Conservation (phyloP, 2,113 vertebrate genomes). For the Cebidichthys violaceus region DNA sequence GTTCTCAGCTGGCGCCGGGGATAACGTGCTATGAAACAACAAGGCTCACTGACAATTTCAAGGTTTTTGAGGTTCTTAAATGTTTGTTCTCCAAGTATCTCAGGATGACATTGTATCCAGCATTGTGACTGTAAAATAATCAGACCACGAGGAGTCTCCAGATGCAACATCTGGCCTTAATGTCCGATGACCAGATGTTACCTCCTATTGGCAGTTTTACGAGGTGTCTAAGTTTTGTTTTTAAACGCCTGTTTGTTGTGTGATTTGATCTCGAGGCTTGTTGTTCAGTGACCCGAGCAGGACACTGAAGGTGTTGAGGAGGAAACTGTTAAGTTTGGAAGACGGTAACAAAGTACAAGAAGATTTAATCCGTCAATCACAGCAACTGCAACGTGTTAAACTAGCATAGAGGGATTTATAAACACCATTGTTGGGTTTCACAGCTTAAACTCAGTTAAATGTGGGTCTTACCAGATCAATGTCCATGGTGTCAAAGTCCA, state of each 20-base stretch:
- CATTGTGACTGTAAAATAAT: not conserved
- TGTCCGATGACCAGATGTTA: not conserved
- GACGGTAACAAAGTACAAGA: not conserved
- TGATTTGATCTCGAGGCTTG: not conserved
- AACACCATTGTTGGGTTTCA: not conserved
- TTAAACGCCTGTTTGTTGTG: not conserved
- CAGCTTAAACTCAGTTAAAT: not conserved
- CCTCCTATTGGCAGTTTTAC: not conserved
- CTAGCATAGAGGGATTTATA: not conserved
- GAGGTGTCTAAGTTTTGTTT: not conserved
- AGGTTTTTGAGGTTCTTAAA: not conserved
- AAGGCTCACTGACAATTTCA: not conserved
- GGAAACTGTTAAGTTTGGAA: not conserved
- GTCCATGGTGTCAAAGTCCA: slow-evolving; percentile 99
- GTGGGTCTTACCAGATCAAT: slow-evolving; percentile 94
- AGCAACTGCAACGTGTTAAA: not conserved
- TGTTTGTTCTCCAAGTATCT: no score
- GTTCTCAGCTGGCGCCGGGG: not conserved
- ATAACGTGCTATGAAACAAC: not conserved
- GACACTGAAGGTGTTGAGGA: not conserved
- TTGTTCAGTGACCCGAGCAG: not conserved
- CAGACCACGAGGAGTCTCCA: slow-evolving; percentile 1
- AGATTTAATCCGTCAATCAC: not conserved
- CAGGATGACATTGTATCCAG: not conserved
- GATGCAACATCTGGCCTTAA: slow-evolving; percentile 12